A percentile compares a stretch with the other conserved stretches of the same genome.
phyloP scores from a whole-genome alignment of 2,888 invertebrate genomes.

The Dynastes tityus region DNA sequence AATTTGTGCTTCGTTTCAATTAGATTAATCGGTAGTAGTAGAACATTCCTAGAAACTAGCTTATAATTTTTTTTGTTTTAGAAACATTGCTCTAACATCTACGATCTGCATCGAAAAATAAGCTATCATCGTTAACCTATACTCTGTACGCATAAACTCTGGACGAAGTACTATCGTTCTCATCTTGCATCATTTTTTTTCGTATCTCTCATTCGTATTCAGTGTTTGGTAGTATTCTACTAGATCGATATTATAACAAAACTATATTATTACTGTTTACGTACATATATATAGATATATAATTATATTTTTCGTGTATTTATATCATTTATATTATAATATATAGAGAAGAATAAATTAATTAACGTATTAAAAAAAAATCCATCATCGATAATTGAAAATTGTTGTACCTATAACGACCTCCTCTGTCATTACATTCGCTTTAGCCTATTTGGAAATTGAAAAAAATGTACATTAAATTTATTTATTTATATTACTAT shows the following conservation, averaged over 20 bases:
- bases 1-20: not conserved
- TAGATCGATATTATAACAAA: slow-evolving; percentile 21
- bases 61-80: too few relatives aligned
- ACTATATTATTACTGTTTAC: slow-evolving; percentile 25
- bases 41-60: too few relatives aligned
- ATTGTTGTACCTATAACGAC: not conserved
- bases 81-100: too few relatives aligned
- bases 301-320: not conserved
- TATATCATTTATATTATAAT: slow-evolving; percentile 17
- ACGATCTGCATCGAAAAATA: not conserved
- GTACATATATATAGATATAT: slow-evolving; percentile 11
- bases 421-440: not conserved
- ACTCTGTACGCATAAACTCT: too few relatives aligned
- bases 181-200: not conserved
- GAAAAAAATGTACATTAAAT: slow-evolving; percentile 30
- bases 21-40: not conserved
- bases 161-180: slow-evolving; percentile 36
- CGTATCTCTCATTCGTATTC: not conserved
- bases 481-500: slow-evolving; percentile 27
- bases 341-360: slow-evolving; percentile 39
- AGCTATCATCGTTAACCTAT: too few relatives aligned
- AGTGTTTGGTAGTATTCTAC: slow-evolving; percentile 9
- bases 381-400: not conserved
- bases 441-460: too few relatives aligned
- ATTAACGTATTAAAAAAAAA: slow-evolving; percentile 21